Evolutionary conservation across 2,113 vertebrate species (phyloP), one percentile per base, ranked within the genome.

Genomic region (Carassius auratus): DNA sequence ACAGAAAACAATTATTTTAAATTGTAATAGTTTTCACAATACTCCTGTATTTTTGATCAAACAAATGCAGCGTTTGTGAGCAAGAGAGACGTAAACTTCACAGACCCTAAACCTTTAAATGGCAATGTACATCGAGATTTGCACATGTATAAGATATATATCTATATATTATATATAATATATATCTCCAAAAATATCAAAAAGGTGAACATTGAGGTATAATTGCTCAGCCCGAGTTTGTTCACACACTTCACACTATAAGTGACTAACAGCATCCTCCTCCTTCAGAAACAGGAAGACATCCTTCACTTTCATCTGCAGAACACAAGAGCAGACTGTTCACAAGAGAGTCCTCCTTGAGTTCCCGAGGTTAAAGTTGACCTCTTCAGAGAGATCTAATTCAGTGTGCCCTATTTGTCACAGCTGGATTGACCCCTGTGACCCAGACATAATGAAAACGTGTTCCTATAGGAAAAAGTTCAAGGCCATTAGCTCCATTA

Each of bases 381-480:
- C 69, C 13, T 52, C 78, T 81, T 64, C 23, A 12, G 30, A 86
- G 69, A 66, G 61, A 36, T 57, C 17, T 81, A 66, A 74, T 19
- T 19, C 45, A 80, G 52, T 73, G 81, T 61, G 45, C 19, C 10
- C 52, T 15, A 10, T 75, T 36, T 48, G 36, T 81, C 57, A 30
- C 78, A 52, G 30, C 23, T 14, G 78, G 55, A 50, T 10, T 73
- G 78, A 81, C 71, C 68, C 50, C 69, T 42, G 17, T 38, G 13
- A 86, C 81, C 38, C 45, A 17, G 15, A 81, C 66, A 26, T 55
- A 71, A 73, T 42, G 55, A 57, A 80, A 85, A 23, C 5, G 12
- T 74, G 84, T 5, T 83, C 50, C 81, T 74, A 12, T 73, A 57
- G 81, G 80, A 55, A 71, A 71, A 71, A 71, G 21, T 33, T 55